These are phyloP conservation scores for Phainopepla nitens DNA, from an alignment of 2,113 vertebrate genomes.

Conservation along the genomic window DNA sequence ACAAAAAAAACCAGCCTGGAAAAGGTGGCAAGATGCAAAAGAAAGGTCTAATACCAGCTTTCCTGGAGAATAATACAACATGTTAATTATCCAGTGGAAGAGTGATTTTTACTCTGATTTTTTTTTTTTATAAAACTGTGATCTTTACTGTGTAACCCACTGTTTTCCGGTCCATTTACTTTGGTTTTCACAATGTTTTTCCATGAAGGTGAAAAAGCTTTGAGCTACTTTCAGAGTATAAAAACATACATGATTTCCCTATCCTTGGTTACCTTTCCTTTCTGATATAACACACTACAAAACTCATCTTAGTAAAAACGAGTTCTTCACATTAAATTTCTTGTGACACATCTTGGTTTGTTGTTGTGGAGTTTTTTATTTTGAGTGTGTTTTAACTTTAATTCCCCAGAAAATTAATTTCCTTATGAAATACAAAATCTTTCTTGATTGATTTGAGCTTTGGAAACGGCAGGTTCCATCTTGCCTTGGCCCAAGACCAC, in stretches of 20 bases:
- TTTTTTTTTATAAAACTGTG: background rate
- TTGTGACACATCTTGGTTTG: background rate
- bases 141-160: background rate
- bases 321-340: background rate
- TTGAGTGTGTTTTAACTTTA: background rate
- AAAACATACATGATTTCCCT: background rate
- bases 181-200: background rate
- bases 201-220: background rate
- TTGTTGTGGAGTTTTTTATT: background rate
- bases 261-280: background rate
- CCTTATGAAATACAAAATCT: background rate
- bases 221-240: background rate
- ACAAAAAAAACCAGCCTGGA: background rate
- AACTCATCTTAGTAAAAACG: rapidly evolving
- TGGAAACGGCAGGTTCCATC: background rate
- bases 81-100: background rate
- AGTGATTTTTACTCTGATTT: background rate
- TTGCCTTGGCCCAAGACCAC: background rate
- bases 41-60: background rate
- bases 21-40: background rate
- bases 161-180: background rate
- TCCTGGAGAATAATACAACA: background rate
- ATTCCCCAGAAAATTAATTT: background rate
- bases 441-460: background rate
- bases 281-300: background rate